Base-by-base conservation (phyloP, 1,140 invertebrate genomes). In the Drosophila biarmipes region DNA sequence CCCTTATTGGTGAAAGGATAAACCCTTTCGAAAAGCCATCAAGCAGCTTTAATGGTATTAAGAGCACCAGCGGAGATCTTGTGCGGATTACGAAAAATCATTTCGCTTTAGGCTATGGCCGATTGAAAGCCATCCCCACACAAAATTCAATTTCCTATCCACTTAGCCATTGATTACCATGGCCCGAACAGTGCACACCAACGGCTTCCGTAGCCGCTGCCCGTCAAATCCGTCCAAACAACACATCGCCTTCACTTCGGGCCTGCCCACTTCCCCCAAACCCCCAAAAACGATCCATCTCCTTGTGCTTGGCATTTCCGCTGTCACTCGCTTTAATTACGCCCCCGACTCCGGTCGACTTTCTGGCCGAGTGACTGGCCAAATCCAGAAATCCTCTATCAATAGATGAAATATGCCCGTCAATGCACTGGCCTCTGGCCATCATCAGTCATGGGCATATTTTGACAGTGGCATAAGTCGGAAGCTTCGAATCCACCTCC, bases 391-490 rank as follows among this genome's bases (percentile, higher is more conserved):
- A 78, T 87, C 78, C 63, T 52, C 52, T 49, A 84, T 86, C 82
- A 86, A 81, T 86, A 63, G 64, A 56, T 52, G 68, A 87, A 86
- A 78, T 87, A 89, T 87, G 66, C 63, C 72, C 74, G 57, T 63
- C 75, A 74, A 48, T 72, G 62, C 49, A 49, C 21, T 29, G n/a
- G 51, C 63, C 46, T 21, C 67, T 58, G 64, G 73, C 61, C 46
- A 78, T 78, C 84, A 86, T 86, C 82, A 82, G 78, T 86, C 84
- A 82, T 78, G 78, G 84, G 58, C 78, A 82, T 82, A 82, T 87
- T 87, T 87, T 72, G 82, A 86, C 82, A 86, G 74, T 87, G 82
- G 82, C 84, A 87, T 86, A 82, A 87, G 74, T 76, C 81, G 74
- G 63, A 61, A 67, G 52, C 48, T 48, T 34, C 11, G 48, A 51